Evolutionary conservation across 1,140 invertebrate genomes (phyloP).

Genomic region (Lordiphosa mommai): DNA sequence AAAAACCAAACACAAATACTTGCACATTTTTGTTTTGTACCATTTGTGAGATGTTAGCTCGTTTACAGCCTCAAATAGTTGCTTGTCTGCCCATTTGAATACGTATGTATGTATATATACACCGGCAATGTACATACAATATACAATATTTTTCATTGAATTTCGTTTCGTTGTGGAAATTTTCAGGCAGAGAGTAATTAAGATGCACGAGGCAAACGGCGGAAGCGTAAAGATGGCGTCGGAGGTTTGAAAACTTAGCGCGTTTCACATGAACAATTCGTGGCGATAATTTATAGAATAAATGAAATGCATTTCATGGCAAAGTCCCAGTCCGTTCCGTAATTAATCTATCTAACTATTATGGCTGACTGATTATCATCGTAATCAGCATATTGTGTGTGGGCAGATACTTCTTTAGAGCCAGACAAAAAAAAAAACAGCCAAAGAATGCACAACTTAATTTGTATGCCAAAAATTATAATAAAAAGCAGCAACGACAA

Average conservation of each 20-base stretch:
- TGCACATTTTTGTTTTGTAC: background rate
- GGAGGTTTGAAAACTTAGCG: conserved; percentile 19
- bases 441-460: conserved; percentile 60
- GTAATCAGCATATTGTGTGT: conserved; percentile 41
- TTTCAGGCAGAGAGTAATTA: conserved; percentile 68
- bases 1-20: conserved; percentile 47
- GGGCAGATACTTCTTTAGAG: conserved; percentile 18
- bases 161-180: conserved; percentile 73
- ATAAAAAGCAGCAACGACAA: conserved; percentile 27
- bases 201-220: conserved; percentile 73
- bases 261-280: conserved; percentile 75
- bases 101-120: background rate
- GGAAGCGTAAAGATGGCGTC: conserved; percentile 48
- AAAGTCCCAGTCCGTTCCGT: conserved; percentile 54
- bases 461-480: conserved; percentile 53
- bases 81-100: conserved; percentile 65
- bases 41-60: conserved; percentile 41
- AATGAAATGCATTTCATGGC: conserved; percentile 75
- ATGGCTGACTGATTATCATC: conserved; percentile 59
- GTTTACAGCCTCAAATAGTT: conserved; percentile 67
- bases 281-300: conserved; percentile 76
- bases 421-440: conserved; percentile 23
- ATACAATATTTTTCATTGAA: conserved; percentile 69
- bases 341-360: conserved; percentile 65
- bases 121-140: too few species aligned